A percentile compares a stretch with the other conserved stretches of the same genome.
These are phyloP conservation scores for Rugalucina vietnamica DNA, from an alignment of 2,888 invertebrate genomes.

Conservation along the genomic window DNA sequence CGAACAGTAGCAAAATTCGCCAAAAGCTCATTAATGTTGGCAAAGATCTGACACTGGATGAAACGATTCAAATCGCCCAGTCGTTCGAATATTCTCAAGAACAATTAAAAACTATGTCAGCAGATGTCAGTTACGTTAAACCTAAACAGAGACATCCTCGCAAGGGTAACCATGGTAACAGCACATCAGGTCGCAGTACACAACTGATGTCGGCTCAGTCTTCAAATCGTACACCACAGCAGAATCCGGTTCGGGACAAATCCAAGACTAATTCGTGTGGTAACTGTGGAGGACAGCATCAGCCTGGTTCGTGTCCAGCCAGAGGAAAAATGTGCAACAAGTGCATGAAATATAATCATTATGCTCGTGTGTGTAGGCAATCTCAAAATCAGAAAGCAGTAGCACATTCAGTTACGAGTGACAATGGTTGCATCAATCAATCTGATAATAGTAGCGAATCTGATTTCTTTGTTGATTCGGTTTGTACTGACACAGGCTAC, in stretches of 20 bases:
- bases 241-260: neutral
- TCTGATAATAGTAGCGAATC: neutral
- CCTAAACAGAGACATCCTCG: neutral
- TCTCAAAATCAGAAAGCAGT: neutral
- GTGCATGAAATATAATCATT: neutral
- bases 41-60: slow-evolving; percentile 6
- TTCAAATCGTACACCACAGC: too few species aligned
- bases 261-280: neutral
- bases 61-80: slow-evolving; percentile 25
- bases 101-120: slow-evolving; percentile 17
- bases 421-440: neutral
- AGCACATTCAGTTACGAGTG: neutral
- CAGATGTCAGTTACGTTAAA: neutral
- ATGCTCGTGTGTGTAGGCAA: neutral
- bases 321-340: slow-evolving; percentile 8
- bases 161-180: neutral
- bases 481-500: neutral
- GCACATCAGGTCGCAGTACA: too few species aligned
- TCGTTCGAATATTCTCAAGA: slow-evolving; percentile 15
- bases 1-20: neutral
- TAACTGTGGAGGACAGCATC: slow-evolving; percentile 12
- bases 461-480: neutral
- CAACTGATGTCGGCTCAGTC: neutral
- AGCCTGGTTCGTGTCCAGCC: slow-evolving; percentile 9
- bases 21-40: slow-evolving; percentile 30